Conservation (phyloP, 1,140 invertebrate genomes). For the Zophobas morio region DNA sequence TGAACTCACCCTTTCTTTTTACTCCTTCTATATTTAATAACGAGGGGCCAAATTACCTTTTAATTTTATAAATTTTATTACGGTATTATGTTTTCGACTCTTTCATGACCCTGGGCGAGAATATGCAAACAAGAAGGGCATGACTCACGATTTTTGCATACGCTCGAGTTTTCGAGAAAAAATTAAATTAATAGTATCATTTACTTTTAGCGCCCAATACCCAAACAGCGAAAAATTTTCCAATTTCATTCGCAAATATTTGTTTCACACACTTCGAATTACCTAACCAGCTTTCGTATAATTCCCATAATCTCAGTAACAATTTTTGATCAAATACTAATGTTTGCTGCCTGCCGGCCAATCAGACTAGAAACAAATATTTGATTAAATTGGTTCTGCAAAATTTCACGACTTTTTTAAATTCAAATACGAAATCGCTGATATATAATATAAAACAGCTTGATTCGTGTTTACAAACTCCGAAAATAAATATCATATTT, state of each 20-base stretch:
- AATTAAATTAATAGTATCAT: conserved; percentile 15
- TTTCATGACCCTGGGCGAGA: not conserved
- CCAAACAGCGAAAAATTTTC: too few species aligned
- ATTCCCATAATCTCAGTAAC: too few species aligned
- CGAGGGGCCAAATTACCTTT: conserved; percentile 16
- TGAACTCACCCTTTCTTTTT: conserved; percentile 38
- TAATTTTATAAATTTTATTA: conserved; percentile 41
- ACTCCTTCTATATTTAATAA: conserved; percentile 26
- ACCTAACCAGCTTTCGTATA: too few species aligned
- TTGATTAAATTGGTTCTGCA: too few species aligned
- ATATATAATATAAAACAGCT: not conserved
- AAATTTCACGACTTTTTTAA: not conserved
- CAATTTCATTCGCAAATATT: too few species aligned
- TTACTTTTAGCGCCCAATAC: not conserved
- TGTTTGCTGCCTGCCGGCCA: too few species aligned
- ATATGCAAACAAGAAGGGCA: not conserved
- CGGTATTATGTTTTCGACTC: not conserved
- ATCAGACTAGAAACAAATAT: too few species aligned
- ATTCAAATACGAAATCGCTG: not conserved
- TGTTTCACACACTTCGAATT: too few species aligned
- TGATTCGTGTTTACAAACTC: conserved; percentile 12
- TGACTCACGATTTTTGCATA: not conserved
- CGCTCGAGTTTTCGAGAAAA: not conserved
- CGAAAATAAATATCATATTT: conserved; percentile 33
- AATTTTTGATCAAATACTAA: too few species aligned